phyloP scores from a whole-genome alignment of 2,888 invertebrate species.

The Anthrax anthrax region DNA sequence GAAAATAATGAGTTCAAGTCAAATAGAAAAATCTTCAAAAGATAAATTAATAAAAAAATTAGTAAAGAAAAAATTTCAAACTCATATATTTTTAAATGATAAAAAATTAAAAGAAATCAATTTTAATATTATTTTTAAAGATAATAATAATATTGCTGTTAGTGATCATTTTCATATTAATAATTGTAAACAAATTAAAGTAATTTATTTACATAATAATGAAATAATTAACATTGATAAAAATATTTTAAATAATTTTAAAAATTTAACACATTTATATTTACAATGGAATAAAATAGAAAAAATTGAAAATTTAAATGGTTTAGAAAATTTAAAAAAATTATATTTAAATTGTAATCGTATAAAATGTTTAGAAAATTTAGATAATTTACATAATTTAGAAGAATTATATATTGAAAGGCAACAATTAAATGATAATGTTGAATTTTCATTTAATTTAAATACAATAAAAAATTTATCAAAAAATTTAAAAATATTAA shows the following conservation, averaged over 20 bases:
- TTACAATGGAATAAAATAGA: constrained; percentile 63
- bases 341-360: constrained; percentile 57
- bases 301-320: constrained; percentile 41
- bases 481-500: constrained; percentile 40
- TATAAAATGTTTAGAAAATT: constrained; percentile 53
- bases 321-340: constrained; percentile 46
- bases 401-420: constrained; percentile 55
- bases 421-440: constrained; percentile 40
- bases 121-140: no score
- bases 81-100: no score
- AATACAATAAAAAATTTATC: constrained; percentile 42
- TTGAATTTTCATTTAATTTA: constrained; percentile 52
- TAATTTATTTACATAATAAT: constrained; percentile 69
- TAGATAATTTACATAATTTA: constrained; percentile 43
- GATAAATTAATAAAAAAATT: no score
- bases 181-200: constrained; percentile 37
- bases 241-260: constrained; percentile 50
- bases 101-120: no score
- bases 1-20: no score
- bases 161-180: no score
- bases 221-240: constrained; percentile 57
- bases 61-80: no score
- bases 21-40: no score
- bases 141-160: no score
- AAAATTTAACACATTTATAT: constrained; percentile 52